Base-by-base conservation (phyloP, 2,888 invertebrate species). In the Dioctria rufipes region DNA sequence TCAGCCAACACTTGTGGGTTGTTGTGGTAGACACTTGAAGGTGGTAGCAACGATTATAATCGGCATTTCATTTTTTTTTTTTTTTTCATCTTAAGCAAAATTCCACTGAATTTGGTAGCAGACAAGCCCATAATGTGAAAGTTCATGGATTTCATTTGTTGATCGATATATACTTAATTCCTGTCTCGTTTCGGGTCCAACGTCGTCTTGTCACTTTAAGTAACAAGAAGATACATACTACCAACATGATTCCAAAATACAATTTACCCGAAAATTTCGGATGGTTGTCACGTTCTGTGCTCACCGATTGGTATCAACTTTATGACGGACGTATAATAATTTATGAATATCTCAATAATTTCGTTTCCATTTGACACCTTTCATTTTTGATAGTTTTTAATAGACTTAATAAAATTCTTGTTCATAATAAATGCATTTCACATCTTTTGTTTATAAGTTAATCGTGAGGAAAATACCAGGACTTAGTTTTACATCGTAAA, bases 331-430 rank as follows among this genome's bases (percentile, higher is more conserved):
- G 25, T 25, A 25, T 25, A 49, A n/a, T 71, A 71, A 71, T 54
- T 71, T 54, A 71, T 71, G 49, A 40, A 71, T 37, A 71, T 71
- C 51, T 71, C 51, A 71, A 51, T 39, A 71, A 71, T 37, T 49
- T 71, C 46, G 71, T 51, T 51, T 71, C n/a, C 71, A 71, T 71
- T 71, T 71, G 71, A 71, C 71, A 71, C 71, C 71, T 71, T 54
- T 71, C n/a, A 42, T 37, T 39, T 54, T 54, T 71, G 39, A 54
- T 51, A 71, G 71, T 71, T 71, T 43, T 71, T 71, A 71, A 71
- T 54, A 71, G 51, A 71, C 11, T 71, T 25, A 37, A 54, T 9
- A 71, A 54, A 51, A 71, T 54, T 37, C 46, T 54, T 11, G 54
- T n/a, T 43, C 71, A 71, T 71, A 42, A 71, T 71, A 71, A 71